Evolutionary conservation across 2,888 invertebrate species (phyloP).

Genomic region (Apodemia hepburni): DNA sequence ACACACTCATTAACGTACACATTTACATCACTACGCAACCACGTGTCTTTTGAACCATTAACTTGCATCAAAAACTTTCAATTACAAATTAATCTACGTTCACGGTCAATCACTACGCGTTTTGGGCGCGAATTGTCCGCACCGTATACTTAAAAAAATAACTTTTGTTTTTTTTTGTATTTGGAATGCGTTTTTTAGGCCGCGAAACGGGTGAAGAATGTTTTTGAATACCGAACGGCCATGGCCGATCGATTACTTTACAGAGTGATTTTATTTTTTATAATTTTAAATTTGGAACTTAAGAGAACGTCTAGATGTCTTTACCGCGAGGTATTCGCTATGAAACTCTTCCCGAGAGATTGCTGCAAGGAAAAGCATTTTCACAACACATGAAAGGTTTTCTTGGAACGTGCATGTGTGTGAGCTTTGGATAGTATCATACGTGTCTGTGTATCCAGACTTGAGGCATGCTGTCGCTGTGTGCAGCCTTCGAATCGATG

Average conservation of each 20-base stretch:
- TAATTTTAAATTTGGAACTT: constrained; percentile 43
- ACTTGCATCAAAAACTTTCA: constrained; percentile 40
- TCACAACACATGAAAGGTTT: constrained; percentile 73
- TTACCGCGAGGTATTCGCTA: constrained; percentile 81
- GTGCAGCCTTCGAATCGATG: constrained; percentile 32
- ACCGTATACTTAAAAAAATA: constrained; percentile 37
- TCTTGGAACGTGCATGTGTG: constrained; percentile 62
- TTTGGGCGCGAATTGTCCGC: constrained; percentile 43
- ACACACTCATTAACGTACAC: constrained; percentile 71
- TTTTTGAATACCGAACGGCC: constrained; percentile 48
- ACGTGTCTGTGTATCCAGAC: constrained; percentile 54
- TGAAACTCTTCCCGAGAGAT: constrained; percentile 80
- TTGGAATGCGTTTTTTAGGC: constrained; percentile 51
- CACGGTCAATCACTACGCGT: constrained; percentile 29
- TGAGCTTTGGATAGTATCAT: constrained; percentile 42
- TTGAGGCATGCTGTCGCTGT: constrained; percentile 42
- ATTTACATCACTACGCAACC: constrained; percentile 70
- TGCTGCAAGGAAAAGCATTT: constrained; percentile 80
- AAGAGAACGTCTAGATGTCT: constrained; percentile 69
- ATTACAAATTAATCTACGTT: constrained; percentile 36
- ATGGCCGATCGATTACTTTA: constrained; percentile 55
- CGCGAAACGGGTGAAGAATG: constrained; percentile 64
- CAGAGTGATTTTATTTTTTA: constrained; percentile 28
- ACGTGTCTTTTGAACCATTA: constrained; percentile 49
- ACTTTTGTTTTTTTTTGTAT: constrained; percentile 37